Base-by-base conservation (phyloP, 1,140 invertebrate genomes). In the Arctopsyche grandis region DNA sequence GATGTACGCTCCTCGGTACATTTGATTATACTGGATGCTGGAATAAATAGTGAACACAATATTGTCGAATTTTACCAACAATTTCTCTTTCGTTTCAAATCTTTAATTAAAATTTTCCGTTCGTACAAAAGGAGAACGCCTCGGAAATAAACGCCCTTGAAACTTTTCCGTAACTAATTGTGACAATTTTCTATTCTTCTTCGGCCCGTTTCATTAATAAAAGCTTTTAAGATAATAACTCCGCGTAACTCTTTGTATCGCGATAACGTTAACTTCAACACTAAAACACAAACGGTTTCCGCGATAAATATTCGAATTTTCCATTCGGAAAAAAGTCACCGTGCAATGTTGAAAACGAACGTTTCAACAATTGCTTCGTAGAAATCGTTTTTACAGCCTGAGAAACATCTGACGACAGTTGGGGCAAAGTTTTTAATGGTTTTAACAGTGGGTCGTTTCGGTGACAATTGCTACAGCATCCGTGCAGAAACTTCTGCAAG, bases 51-150 rank as follows among this genome's bases (percentile, higher is more conserved):
- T n/a, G 7, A 38, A 1, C 29, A 7, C 7, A 7, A 38, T 7
- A 38, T 38, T 38, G 29, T 38, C 7, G 29, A 38, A 38, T 38
- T 4, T 38, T 38, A 7, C 3, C 7, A 1, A 7, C 29, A 38
- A 38, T 38, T 38, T 38, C 29, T 38, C 29, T 1, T 38, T 4
- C 29, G 29, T 1, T 38, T 4, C 29, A 38, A 38, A 38, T 60
- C 56, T 60, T 60, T 60, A 60, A 60, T 60, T 60, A 60, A 60
- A 60, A 60, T 60, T 60, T 60, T 60, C 56, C 56, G 56, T 9
- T 60, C 21, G 56, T 60, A 19, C 56, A 60, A 60, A 60, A 60
- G 56, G 29, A 19, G 19, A 60, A 19, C 56, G 56, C 19, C 56
- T 9, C 16, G 56, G 16, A 60, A 60, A 19, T 38, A 38, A n/a